Percentiles rank a stretch among this genome's conserved stretches.
phyloP scores from a whole-genome alignment of 1,140 invertebrate species.

The Eriocheir sinensis region DNA sequence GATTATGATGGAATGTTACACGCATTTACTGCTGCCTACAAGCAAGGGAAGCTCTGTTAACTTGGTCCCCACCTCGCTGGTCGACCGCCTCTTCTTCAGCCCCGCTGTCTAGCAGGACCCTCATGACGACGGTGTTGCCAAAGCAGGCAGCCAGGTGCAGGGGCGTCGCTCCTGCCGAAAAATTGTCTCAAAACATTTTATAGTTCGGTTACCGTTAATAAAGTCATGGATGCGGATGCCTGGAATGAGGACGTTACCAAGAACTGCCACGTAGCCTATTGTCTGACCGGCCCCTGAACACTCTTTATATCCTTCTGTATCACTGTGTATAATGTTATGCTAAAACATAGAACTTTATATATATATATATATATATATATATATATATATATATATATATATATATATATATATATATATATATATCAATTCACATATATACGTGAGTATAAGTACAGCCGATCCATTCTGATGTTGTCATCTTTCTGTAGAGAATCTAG shows the following conservation, averaged over 20 bases:
- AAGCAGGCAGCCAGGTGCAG: background rate
- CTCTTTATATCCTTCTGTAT: no score
- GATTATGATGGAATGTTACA: no score
- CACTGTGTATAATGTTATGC: no score
- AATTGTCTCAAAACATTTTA: background rate
- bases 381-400: background rate
- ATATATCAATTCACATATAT: no score
- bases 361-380: background rate
- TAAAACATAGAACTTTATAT: background rate
- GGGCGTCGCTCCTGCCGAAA: background rate
- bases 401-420: background rate
- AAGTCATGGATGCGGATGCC: background rate
- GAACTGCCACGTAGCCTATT: background rate
- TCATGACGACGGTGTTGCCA: background rate
- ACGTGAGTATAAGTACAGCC: no score
- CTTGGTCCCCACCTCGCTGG: background rate
- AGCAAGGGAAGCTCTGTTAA: no score
- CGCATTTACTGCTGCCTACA: no score
- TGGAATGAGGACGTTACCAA: background rate
- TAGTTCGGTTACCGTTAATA: no score
- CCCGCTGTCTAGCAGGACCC: background rate
- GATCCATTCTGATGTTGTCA: no score
- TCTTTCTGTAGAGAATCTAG: no score
- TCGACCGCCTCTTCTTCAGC: background rate
- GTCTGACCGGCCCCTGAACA: no score